phyloP scores from a whole-genome alignment of 1,140 invertebrate genomes.

The Pectinophora gossypiella region DNA sequence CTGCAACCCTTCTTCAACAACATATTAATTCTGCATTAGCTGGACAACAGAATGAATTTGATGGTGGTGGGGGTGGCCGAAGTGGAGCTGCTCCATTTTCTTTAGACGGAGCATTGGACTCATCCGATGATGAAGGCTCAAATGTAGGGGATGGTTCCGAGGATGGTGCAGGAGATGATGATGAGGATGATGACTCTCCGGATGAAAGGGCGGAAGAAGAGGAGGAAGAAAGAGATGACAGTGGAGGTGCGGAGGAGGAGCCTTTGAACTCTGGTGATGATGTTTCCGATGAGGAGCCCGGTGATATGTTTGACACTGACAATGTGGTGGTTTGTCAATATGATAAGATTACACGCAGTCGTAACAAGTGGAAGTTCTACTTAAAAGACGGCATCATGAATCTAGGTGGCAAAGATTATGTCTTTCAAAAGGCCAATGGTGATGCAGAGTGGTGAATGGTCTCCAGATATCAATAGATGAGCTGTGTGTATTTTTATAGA shows the following conservation, averaged over 20 bases:
- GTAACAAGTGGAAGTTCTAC: constrained; percentile 99
- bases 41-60: constrained; percentile 64
- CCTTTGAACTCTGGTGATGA: constrained; percentile 97
- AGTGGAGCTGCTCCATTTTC: constrained; percentile 60
- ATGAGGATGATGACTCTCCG: constrained; percentile 81
- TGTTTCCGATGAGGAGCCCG: constrained; percentile 96
- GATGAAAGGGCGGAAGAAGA: constrained; percentile 75
- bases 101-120: constrained; percentile 63
- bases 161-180: constrained; percentile 86
- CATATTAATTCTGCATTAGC: constrained; percentile 86
- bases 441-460: constrained; percentile 96
- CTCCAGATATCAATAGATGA: constrained; percentile 21
- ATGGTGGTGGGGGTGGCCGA: constrained; percentile 59
- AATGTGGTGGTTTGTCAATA: constrained; percentile 99
- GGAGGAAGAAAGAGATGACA: constrained; percentile 78
- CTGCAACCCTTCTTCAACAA: constrained; percentile 87
- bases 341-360: constrained; percentile 98
- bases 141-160: constrained; percentile 82
- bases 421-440: constrained; percentile 98
- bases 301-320: constrained; percentile 97
- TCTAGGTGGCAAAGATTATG: constrained; percentile 97
- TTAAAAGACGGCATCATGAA: constrained; percentile 99
- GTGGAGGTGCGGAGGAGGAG: constrained; percentile 89
- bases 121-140: constrained; percentile 69
- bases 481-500: constrained; percentile 42